A percentile compares a stretch with the other conserved stretches of the same genome.
These are phyloP conservation scores for Gibbula magus DNA, from an alignment of 2,888 invertebrate species.

Conservation along the genomic window DNA sequence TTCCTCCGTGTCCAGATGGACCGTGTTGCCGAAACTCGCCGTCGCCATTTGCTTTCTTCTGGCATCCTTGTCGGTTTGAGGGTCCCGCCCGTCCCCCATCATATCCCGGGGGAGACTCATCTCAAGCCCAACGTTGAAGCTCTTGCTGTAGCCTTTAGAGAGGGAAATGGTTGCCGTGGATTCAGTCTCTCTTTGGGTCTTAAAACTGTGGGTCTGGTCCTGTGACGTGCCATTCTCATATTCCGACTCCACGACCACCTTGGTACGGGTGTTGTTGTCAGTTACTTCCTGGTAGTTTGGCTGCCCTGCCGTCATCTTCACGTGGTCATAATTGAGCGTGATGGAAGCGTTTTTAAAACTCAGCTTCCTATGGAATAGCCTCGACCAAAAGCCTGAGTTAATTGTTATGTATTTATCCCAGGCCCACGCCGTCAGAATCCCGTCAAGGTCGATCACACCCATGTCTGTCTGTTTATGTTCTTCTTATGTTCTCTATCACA, in stretches of 20 bases:
- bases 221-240: not conserved
- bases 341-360: not conserved
- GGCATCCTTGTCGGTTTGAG: not conserved
- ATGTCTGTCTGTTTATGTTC: too few relatives aligned
- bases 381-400: not conserved
- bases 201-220: constrained; percentile 1
- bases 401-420: not conserved
- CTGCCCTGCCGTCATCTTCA: not conserved
- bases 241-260: not conserved
- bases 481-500: too few relatives aligned
- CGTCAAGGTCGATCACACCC: not conserved
- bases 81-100: not conserved
- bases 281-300: not conserved
- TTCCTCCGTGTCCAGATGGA: not conserved
- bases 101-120: not conserved
- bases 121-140: not conserved
- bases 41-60: not conserved
- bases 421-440: not conserved
- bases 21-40: constrained; percentile 9
- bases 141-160: not conserved
- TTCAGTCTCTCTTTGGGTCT: not conserved
- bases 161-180: not conserved
- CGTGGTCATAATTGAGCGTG: not conserved
- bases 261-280: not conserved
- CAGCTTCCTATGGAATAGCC: not conserved